phyloP scores from a whole-genome alignment of 53 echinoderm and acorn worm species.

The Henricia sp. region DNA sequence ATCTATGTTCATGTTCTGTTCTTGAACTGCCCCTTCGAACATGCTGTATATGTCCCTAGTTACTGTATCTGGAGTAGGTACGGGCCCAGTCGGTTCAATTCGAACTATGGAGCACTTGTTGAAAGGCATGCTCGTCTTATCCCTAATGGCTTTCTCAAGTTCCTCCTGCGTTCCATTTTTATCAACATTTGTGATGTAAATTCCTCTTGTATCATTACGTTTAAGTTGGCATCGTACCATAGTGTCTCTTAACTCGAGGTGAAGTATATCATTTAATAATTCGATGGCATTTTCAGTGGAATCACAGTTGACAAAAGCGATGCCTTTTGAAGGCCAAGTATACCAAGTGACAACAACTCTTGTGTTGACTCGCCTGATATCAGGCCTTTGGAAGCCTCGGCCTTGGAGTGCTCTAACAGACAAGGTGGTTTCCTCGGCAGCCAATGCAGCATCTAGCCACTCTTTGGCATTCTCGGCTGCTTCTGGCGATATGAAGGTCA shows the following conservation, averaged over 20 bases:
- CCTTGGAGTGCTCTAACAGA: slow-evolving; percentile 5
- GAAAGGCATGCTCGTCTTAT: background rate
- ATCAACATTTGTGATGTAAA: background rate
- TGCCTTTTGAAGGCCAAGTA: slow-evolving; percentile 46
- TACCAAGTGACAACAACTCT: slow-evolving; percentile 53
- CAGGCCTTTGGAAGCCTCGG: background rate
- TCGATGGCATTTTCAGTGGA: slow-evolving; percentile 18
- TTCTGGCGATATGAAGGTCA: slow-evolving; percentile 61
- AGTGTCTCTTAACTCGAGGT: background rate
- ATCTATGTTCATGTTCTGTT: slow-evolving; percentile 43
- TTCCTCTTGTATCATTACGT: slow-evolving; percentile 26
- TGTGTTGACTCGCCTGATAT: slow-evolving; percentile 27
- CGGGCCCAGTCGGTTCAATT: background rate
- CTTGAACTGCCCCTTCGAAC: slow-evolving; percentile 6
- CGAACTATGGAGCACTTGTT: slow-evolving; percentile 26
- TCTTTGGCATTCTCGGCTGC: slow-evolving; percentile 38
- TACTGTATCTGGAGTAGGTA: background rate
- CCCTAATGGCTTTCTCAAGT: slow-evolving; percentile 26
- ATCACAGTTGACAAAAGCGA: slow-evolving; percentile 52
- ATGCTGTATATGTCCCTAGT: slow-evolving; percentile 24
- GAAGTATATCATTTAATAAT: background rate
- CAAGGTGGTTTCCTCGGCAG: background rate
- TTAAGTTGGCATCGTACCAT: background rate
- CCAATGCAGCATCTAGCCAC: background rate
- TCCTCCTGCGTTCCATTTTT: slow-evolving; percentile 36